Evolutionary conservation across 2,113 vertebrate genomes (phyloP), one percentile per base, ranked within the genome.

Genomic region (Argyrosomus japonicus): DNA sequence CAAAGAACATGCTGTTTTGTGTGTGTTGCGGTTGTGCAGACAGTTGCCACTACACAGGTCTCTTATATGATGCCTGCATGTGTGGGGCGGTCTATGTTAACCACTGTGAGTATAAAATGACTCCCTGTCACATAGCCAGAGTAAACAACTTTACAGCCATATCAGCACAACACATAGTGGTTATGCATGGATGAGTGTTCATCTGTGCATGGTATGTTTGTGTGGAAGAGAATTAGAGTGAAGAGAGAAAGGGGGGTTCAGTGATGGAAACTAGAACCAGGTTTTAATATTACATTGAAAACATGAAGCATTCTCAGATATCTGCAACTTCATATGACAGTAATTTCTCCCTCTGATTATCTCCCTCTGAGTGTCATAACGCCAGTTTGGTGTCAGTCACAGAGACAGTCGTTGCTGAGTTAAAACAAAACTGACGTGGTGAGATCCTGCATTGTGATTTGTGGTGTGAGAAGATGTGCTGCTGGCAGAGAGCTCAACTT

Each of bases 101-200:
- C 67, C 43, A 63, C 82, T 84, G 71, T 71, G 57, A 85, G 73
- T 57, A 70, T 36, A 29, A 81, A 70, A 65, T 65, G 36, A 62
- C 43, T 68, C 29, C 1, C 63, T 67, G 62, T 77, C 65, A 81
- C 71, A 50, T 63, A 47, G 47, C 73, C 58, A 63, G 61, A 56
- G 56, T 79, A 79, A 86, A 88, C 79, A 81, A 50, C 62, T 58
- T 64, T 81, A 36, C 62, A 54, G 3, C 23, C 61, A 51, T 47
- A 73, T 81, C 57, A 83, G 75, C 63, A 72, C 65, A 77, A 18
- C 19, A 47, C n/a, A 57, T 48, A 21, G 72, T 73, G 50, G 68
- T 83, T 77, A 68, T 73, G 61, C 58, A 62, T 48, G 47, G 29
- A 68, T 48, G 53, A 40, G 11, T 60, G 61, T 70, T 45, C 60